Evolutionary conservation across 2,113 vertebrate species (phyloP).

Genomic region (Amazona vittata): DNA sequence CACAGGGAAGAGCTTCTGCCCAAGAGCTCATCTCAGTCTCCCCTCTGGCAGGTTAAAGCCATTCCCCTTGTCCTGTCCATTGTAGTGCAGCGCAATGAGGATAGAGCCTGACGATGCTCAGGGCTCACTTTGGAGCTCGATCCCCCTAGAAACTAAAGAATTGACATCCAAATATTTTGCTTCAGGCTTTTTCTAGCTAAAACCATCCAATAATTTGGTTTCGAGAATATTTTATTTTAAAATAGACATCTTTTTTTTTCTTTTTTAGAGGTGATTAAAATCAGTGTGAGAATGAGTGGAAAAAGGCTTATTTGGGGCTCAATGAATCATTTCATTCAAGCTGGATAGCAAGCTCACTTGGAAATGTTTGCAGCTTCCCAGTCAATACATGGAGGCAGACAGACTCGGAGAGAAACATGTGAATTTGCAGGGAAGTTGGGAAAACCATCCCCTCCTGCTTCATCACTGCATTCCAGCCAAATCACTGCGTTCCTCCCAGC

Average conservation of each 20-base stretch:
- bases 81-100: not conserved
- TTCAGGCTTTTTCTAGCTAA: not conserved
- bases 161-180: not conserved
- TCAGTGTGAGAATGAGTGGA: not conserved
- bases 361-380: not conserved
- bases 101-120: rapidly evolving
- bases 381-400: not conserved
- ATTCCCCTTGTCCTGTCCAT: not conserved
- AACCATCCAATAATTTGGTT: not conserved
- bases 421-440: not conserved
- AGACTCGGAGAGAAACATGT: not conserved
- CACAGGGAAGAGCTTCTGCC: not conserved
- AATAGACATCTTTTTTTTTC: not conserved
- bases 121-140: rapidly evolving
- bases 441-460: not conserved
- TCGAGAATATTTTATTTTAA: not conserved
- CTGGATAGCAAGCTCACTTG: not conserved
- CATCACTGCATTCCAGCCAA: not conserved
- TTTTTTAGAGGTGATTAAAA: slow-evolving; percentile 15
- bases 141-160: not conserved
- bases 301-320: not conserved
- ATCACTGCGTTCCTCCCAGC: not conserved
- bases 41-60: not conserved
- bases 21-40: not conserved
- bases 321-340: not conserved